These are phyloP conservation scores for Battus philenor DNA, from an alignment of 1,140 invertebrate species.

Conservation along the genomic window DNA sequence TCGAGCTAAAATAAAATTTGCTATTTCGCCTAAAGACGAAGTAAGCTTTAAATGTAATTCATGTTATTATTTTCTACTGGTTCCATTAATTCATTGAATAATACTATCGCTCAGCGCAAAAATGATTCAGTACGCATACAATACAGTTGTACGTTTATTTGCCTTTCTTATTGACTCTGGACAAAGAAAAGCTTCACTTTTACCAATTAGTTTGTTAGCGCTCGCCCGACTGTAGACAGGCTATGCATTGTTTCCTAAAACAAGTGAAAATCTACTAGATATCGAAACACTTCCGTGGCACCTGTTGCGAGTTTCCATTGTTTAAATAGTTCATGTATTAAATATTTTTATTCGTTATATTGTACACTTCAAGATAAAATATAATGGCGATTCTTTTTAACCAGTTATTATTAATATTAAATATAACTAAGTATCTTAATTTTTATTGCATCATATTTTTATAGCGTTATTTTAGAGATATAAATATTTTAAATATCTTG, in stretches of 20 bases:
- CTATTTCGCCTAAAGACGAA: neutral
- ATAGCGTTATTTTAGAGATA: too few relatives aligned
- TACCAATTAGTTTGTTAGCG: constrained; percentile 60
- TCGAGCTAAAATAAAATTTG: neutral
- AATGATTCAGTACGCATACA: constrained; percentile 32
- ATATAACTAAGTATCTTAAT: too few relatives aligned
- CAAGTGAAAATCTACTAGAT: constrained; percentile 57
- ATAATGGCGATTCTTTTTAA: too few relatives aligned
- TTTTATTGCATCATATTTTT: too few relatives aligned
- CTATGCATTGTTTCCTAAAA: constrained; percentile 57
- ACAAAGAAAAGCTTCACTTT: constrained; percentile 63
- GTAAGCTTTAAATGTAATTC: neutral
- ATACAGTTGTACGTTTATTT: constrained; percentile 53
- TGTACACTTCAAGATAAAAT: too few relatives aligned
- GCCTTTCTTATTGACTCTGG: constrained; percentile 46
- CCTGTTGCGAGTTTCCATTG: constrained; percentile 25
- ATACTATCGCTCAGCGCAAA: constrained; percentile 23
- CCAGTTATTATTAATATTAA: too few relatives aligned
- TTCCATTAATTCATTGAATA: constrained; percentile 28
- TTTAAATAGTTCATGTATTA: too few relatives aligned
- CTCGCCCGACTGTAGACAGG: constrained; percentile 43
- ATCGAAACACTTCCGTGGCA: constrained; percentile 45
- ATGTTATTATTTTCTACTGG: constrained; percentile 8
- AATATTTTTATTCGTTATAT: too few relatives aligned
- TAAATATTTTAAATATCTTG: too few relatives aligned